Evolutionary conservation across 1,140 invertebrate genomes (phyloP).

Genomic region (Bradysia coprophila): DNA sequence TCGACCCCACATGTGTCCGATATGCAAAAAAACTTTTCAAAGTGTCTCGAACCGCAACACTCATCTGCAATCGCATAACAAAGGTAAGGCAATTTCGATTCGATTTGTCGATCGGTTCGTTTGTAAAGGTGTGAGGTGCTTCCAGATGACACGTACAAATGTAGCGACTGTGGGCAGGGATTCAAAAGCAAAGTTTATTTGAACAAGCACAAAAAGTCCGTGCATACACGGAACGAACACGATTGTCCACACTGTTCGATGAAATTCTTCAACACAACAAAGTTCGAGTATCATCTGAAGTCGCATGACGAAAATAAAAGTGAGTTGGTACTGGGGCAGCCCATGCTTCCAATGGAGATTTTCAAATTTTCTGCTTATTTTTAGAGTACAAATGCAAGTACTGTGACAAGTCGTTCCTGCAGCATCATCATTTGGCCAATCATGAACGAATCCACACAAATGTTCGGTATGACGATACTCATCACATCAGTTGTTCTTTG

Average conservation of each 20-base stretch:
- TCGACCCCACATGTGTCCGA: background rate
- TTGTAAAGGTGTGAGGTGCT: too few species aligned
- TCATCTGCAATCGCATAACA: conserved; percentile 1
- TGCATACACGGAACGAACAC: background rate
- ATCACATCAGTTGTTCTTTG: too few species aligned
- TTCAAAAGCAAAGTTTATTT: conserved; percentile 2
- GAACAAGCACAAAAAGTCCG: background rate
- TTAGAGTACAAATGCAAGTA: conserved; percentile 2
- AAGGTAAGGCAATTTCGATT: background rate
- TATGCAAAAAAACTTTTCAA: background rate
- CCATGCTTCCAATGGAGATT: too few species aligned
- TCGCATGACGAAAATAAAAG: background rate
- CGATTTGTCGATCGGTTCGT: background rate
- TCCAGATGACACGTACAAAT: background rate
- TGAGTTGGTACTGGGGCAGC: too few species aligned
- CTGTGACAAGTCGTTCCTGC: conserved; percentile 3
- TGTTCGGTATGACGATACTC: too few species aligned
- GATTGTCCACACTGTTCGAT: background rate
- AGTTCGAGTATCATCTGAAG: background rate
- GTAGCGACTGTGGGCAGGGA: background rate
- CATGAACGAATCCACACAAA: conserved; percentile 4
- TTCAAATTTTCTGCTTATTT: too few species aligned
- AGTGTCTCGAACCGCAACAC: conserved; percentile 1
- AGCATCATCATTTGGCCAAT: conserved; percentile 3
- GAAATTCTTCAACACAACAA: background rate